Evolutionary conservation across 2,888 invertebrate species (phyloP).

Genomic region (Drosophila dives): DNA sequence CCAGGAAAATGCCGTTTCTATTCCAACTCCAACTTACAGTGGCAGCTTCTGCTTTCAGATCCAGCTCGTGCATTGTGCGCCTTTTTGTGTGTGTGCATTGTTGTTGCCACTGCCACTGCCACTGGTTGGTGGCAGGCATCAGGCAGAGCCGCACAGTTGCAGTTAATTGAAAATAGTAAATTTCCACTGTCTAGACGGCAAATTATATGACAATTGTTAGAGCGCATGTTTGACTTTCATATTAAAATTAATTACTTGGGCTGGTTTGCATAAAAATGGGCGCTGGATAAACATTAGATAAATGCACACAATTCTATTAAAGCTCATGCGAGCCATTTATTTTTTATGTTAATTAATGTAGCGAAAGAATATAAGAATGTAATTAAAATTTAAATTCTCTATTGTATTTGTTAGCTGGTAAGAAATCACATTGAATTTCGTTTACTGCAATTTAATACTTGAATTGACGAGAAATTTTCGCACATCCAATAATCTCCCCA

Average conservation of each 20-base stretch:
- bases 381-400: neutral
- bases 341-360: slow-evolving; percentile 1
- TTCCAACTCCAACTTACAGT: slow-evolving; percentile 7
- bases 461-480: slow-evolving; percentile 46
- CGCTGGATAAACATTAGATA: slow-evolving; percentile 48
- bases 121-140: slow-evolving; percentile 26
- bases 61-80: slow-evolving; percentile 62
- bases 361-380: neutral
- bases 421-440: neutral
- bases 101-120: slow-evolving; percentile 21
- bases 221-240: slow-evolving; percentile 77
- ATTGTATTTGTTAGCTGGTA: neutral
- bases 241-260: slow-evolving; percentile 82
- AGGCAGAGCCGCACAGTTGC: slow-evolving; percentile 60
- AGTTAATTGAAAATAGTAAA: slow-evolving; percentile 85
- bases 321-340: slow-evolving; percentile 13
- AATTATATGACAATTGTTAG: slow-evolving; percentile 84
- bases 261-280: slow-evolving; percentile 65
- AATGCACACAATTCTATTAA: slow-evolving; percentile 23
- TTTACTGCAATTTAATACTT: slow-evolving; percentile 21
- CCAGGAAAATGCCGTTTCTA: slow-evolving; percentile 41
- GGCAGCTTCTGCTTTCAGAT: slow-evolving; percentile 13
- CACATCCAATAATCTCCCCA: slow-evolving; percentile 32
- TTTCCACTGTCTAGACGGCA: slow-evolving; percentile 84
- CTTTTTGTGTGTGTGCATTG: slow-evolving; percentile 76